Evolutionary conservation across 2,113 vertebrate species (phyloP), one percentile per base, ranked within the genome.

Genomic region (Antennarius striatus): DNA sequence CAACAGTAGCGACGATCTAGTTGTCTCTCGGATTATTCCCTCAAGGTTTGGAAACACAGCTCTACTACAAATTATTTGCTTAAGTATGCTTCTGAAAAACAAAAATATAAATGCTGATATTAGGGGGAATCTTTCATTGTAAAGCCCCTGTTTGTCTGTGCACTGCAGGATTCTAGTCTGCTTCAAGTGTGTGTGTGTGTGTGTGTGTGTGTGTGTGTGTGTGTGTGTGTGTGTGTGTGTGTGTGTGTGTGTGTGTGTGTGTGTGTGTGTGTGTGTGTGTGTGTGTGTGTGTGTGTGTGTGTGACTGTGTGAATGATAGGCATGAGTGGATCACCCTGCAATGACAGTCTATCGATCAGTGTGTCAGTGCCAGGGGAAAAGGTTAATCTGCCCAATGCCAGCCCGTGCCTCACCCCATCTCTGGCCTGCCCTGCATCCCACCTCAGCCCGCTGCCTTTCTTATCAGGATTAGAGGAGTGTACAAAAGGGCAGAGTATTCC

Each of bases 401-500:
- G 85, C 80, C 79, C 13, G 43, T 59, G 40, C 80, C 77, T 79
- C 81, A 81, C 82, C 84, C 84, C 82, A 74, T 78, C 68, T 82
- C 69, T 80, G 76, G 79, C 82, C 84, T 84, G 85, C 86, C 83
- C 83, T 53, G 63, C 75, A 66, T 76, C 86, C 83, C 76, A 17
- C 73, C 84, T 76, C 73, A 13, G 79, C 72, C 86, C 57, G 77
- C 83, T 85, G 79, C 79, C 80, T 86, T 85, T 92, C 90, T 93
- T 93, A 93, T 93, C 93, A 87, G 92, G 89, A 90, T 91, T 89
- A 90, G 89, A 90, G 86, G 75, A 86, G 75, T 85, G 88, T 89
- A 92, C 87, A 88, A 92, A 93, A 93, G 93, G 92, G 85, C 91
- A 93, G 88, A 72, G 68, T 84, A 91, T 91, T 93, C 93, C 92